These are phyloP conservation scores for Crocodylus rhombifer DNA, from an alignment of 2,797 vertebrate genomes.

Conservation along the genomic window DNA sequence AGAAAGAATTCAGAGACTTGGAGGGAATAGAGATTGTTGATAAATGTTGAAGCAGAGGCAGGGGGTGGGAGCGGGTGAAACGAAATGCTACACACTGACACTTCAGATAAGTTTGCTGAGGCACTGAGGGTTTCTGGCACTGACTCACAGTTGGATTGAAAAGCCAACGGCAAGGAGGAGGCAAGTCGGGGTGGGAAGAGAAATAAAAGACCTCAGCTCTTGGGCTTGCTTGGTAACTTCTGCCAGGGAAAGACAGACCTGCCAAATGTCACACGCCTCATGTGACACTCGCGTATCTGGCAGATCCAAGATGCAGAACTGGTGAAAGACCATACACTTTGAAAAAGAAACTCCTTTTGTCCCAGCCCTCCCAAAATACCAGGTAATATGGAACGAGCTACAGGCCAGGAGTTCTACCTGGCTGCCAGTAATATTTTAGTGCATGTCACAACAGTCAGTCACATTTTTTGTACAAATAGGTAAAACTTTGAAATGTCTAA, in stretches of 20 bases:
- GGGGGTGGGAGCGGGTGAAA: background rate
- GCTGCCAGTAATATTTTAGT: background rate
- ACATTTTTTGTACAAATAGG: background rate
- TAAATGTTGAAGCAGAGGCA: conserved; percentile 30
- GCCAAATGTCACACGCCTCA: accelerated
- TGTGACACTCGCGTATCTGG: accelerated
- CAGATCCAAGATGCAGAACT: too few relatives aligned
- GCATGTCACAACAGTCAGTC: background rate
- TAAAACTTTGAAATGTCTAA: background rate
- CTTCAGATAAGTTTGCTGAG: background rate
- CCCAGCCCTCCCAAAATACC: background rate
- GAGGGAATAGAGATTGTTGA: conserved; percentile 44
- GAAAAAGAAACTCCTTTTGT: background rate
- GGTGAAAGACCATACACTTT: too few relatives aligned
- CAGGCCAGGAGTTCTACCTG: background rate
- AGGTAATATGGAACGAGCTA: background rate
- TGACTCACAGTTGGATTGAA: background rate
- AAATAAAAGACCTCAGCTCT: background rate
- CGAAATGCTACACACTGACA: background rate
- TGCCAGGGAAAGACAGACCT: background rate
- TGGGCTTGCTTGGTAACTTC: accelerated
- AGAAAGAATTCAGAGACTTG: conserved; percentile 53
- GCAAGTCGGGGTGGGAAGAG: background rate
- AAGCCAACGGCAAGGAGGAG: background rate
- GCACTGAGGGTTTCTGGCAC: background rate